phyloP scores from a whole-genome alignment of 2,797 vertebrate genomes.

The Thunnus albacares region DNA sequence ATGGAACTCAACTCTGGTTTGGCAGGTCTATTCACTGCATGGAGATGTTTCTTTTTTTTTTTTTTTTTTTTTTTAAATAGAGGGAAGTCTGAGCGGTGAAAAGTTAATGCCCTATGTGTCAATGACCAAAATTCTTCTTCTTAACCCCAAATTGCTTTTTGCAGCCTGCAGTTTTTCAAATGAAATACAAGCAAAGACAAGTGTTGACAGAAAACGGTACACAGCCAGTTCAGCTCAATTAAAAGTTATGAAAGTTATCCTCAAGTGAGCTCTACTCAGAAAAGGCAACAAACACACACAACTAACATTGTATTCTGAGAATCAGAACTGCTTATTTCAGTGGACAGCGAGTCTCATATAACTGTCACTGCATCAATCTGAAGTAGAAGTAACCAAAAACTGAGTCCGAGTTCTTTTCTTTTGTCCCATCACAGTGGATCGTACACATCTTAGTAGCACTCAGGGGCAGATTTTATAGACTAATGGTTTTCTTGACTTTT shows the following conservation, averaged over 20 bases:
- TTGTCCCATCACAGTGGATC: neutral
- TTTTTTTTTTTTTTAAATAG: neutral
- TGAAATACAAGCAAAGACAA: neutral
- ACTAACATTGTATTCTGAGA: neutral
- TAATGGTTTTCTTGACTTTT: neutral
- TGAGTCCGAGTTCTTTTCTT: neutral
- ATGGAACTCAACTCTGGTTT: neutral
- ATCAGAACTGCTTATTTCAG: neutral
- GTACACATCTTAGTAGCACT: neutral
- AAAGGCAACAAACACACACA: neutral
- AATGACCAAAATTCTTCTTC: neutral
- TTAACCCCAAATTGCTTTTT: too few species aligned
- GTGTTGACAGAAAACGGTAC: neutral
- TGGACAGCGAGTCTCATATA: neutral
- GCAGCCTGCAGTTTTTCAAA: neutral
- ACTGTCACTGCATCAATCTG: neutral
- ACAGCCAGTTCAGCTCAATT: constrained; percentile 2
- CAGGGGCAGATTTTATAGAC: neutral
- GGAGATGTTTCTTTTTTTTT: too few species aligned
- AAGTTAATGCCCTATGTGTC: neutral
- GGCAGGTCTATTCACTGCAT: neutral
- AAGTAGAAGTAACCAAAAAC: neutral
- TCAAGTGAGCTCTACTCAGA: neutral
- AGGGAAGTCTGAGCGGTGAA: neutral
- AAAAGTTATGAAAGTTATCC: neutral